These are phyloP conservation scores for Pyrochroa serraticornis DNA, from an alignment of 2,888 invertebrate genomes.

Conservation along the genomic window DNA sequence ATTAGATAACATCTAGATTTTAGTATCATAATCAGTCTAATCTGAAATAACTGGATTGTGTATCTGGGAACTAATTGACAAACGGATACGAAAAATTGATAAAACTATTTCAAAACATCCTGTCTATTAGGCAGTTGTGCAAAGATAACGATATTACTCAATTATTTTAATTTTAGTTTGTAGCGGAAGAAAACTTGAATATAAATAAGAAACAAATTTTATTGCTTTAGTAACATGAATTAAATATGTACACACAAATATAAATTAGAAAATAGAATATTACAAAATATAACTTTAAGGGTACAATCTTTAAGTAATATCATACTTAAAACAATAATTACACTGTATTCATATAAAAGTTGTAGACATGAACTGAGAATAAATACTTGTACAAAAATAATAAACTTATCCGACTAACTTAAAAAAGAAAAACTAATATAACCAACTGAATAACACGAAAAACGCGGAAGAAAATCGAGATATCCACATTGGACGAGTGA, in stretches of 20 bases:
- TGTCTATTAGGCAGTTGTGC: too few relatives aligned
- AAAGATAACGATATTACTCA: too few relatives aligned
- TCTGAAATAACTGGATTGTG: too few relatives aligned
- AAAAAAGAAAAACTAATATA: slow-evolving; percentile 24
- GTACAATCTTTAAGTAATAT: slow-evolving; percentile 18
- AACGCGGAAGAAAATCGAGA: too few relatives aligned
- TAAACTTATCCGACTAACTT: slow-evolving; percentile 33
- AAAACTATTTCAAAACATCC: too few relatives aligned
- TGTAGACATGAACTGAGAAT: slow-evolving; percentile 28
- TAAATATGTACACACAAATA: slow-evolving; percentile 44
- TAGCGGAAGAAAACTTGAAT: slow-evolving; percentile 1
- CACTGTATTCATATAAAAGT: slow-evolving; percentile 15
- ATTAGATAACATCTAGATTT: too few relatives aligned
- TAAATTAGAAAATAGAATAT: slow-evolving; percentile 46
- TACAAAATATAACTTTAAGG: slow-evolving; percentile 41
- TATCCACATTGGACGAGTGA: too few relatives aligned
- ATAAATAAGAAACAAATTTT: slow-evolving; percentile 42
- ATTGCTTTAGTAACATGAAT: slow-evolving; percentile 47
- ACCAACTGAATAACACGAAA: neutral
- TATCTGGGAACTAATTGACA: too few relatives aligned
- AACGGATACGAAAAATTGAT: too few relatives aligned
- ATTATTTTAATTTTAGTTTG: neutral
- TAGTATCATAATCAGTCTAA: too few relatives aligned
- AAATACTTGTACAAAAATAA: slow-evolving; percentile 47
- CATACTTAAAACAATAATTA: slow-evolving; percentile 20